These are phyloP conservation scores for Drosophila rellima DNA, from an alignment of 2,888 invertebrate genomes.

Conservation along the genomic window DNA sequence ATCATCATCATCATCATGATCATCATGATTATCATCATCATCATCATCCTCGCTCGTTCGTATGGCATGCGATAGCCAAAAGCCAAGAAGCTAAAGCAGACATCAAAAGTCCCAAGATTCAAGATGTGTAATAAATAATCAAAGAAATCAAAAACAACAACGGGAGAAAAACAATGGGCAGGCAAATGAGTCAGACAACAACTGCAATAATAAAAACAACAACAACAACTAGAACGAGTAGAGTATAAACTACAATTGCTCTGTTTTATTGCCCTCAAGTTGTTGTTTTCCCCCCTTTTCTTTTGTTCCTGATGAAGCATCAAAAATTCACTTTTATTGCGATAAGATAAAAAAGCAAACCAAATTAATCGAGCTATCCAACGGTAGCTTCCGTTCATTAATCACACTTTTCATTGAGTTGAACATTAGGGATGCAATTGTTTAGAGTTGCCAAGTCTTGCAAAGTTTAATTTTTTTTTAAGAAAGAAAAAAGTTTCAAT, in stretches of 20 bases:
- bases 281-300: neutral
- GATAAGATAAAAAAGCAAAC: slow-evolving; percentile 68
- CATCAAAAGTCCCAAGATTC: slow-evolving; percentile 54
- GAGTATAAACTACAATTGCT: slow-evolving; percentile 20
- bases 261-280: slow-evolving; percentile 1
- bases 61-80: neutral
- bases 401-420: slow-evolving; percentile 33
- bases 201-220: slow-evolving; percentile 27
- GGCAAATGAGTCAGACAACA: slow-evolving; percentile 60
- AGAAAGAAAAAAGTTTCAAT: too few species aligned
- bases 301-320: slow-evolving; percentile 28
- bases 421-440: neutral
- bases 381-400: slow-evolving; percentile 25
- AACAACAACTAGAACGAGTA: slow-evolving; percentile 15
- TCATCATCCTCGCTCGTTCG: slow-evolving; percentile 9
- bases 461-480: too few species aligned
- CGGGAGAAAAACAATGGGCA: slow-evolving; percentile 44
- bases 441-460: slow-evolving; percentile 1
- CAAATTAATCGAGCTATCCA: slow-evolving; percentile 49
- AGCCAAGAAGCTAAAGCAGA: slow-evolving; percentile 7
- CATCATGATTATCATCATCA: slow-evolving; percentile 12
- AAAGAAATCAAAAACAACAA: slow-evolving; percentile 36
- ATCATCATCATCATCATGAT: slow-evolving; percentile 27
- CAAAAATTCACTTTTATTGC: slow-evolving; percentile 27
- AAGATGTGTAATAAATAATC: slow-evolving; percentile 73